Evolutionary conservation across 1,140 invertebrate genomes (phyloP).

Genomic region (Drosophila nigrodunni): DNA sequence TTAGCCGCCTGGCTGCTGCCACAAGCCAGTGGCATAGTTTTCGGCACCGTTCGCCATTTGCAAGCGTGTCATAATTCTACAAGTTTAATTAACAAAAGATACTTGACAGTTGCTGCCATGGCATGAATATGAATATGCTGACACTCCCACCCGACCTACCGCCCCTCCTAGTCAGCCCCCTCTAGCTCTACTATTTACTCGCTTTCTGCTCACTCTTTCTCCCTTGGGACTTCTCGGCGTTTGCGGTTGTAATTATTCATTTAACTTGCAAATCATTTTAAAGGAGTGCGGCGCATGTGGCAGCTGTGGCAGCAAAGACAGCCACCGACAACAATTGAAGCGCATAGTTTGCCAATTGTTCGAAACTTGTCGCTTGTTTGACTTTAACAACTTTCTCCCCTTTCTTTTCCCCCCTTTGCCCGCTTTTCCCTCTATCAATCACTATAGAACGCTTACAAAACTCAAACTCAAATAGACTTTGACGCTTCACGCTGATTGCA

Average conservation of each 20-base stretch:
- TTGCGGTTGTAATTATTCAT: constrained; percentile 81
- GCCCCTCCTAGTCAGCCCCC: neutral
- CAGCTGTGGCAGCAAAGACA: constrained; percentile 13
- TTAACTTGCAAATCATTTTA: constrained; percentile 82
- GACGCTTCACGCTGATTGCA: constrained; percentile 80
- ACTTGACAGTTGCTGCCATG: constrained; percentile 76
- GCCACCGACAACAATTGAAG: constrained; percentile 68
- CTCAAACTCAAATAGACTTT: constrained; percentile 78
- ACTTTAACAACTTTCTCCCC: constrained; percentile 73
- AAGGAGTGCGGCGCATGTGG: constrained; percentile 43
- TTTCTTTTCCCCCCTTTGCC: neutral
- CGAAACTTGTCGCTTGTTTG: constrained; percentile 64
- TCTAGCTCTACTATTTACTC: neutral
- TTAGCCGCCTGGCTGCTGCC: constrained; percentile 37
- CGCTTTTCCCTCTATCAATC: neutral
- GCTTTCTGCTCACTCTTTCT: neutral
- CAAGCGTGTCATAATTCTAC: constrained; percentile 78
- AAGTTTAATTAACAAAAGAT: constrained; percentile 84
- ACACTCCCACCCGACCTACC: neutral
- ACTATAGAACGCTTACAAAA: constrained; percentile 1
- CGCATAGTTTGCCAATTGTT: constrained; percentile 79
- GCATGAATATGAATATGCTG: constrained; percentile 63
- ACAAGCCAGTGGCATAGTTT: constrained; percentile 62
- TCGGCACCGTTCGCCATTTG: constrained; percentile 56
- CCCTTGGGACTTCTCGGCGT: constrained; percentile 33